A percentile compares a stretch with the other conserved stretches of the same genome.
phyloP scores from a whole-genome alignment of 2,113 vertebrate genomes.

The Tinamus guttatus region DNA sequence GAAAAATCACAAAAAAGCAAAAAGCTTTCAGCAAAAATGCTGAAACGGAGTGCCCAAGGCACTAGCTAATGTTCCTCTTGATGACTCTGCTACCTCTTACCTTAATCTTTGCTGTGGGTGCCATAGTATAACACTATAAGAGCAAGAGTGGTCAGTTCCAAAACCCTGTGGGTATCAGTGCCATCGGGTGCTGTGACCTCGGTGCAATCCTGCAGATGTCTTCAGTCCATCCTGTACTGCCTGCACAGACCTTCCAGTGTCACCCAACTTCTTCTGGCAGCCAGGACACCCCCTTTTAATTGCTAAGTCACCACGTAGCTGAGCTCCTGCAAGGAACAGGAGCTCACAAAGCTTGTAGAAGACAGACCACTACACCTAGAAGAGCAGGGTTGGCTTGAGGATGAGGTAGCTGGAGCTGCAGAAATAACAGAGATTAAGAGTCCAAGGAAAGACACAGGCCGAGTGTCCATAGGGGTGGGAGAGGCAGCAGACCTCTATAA shows the following conservation, averaged over 20 bases:
- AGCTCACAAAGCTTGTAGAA: background rate
- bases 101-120: background rate
- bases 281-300: background rate
- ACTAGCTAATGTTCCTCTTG: background rate
- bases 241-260: background rate
- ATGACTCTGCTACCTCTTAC: background rate
- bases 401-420: background rate
- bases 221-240: background rate
- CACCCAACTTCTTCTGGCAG: background rate
- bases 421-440: background rate
- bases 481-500: background rate
- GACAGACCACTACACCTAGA: background rate
- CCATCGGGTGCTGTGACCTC: background rate
- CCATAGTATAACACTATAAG: background rate
- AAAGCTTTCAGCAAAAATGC: too few species aligned
- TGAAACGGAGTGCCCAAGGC: background rate
- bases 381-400: background rate
- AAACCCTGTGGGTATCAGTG: background rate
- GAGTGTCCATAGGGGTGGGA: accelerated
- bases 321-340: background rate
- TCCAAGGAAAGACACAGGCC: background rate
- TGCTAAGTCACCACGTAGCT: background rate
- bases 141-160: background rate
- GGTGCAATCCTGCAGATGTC: background rate
- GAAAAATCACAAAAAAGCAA: too few species aligned